Conservation (phyloP, 2,888 invertebrate genomes). For the Eupithecia pulchellata region DNA sequence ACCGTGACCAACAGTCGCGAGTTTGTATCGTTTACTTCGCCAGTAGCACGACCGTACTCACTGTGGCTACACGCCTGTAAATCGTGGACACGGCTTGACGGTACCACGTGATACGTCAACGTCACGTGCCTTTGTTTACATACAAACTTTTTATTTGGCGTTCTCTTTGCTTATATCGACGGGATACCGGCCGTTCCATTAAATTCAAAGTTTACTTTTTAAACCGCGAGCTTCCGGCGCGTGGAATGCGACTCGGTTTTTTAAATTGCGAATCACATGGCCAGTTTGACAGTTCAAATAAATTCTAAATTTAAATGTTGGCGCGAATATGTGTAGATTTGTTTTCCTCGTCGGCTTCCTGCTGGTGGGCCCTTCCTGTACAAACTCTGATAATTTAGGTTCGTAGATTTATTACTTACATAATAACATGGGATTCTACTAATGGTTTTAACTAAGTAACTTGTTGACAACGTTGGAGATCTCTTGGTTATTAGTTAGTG, state of each 20-base stretch:
- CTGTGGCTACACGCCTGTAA: slow-evolving; percentile 78
- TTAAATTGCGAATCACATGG: slow-evolving; percentile 11
- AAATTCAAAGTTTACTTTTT: slow-evolving; percentile 28
- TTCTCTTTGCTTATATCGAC: slow-evolving; percentile 22
- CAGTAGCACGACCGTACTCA: slow-evolving; percentile 76
- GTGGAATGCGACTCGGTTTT: not conserved
- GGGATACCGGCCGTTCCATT: slow-evolving; percentile 17
- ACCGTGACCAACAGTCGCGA: slow-evolving; percentile 80
- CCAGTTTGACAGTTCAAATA: slow-evolving; percentile 13
- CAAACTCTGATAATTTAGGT: slow-evolving; percentile 81
- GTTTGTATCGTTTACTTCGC: slow-evolving; percentile 71
- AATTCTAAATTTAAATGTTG: slow-evolving; percentile 40
- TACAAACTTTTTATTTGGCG: slow-evolving; percentile 40
- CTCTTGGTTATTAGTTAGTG: slow-evolving; percentile 46
- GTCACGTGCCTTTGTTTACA: slow-evolving; percentile 51
- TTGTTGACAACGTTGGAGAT: slow-evolving; percentile 53
- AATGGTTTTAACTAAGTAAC: slow-evolving; percentile 64
- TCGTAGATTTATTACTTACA: slow-evolving; percentile 67
- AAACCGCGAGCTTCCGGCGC: slow-evolving; percentile 1
- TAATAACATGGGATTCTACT: slow-evolving; percentile 61
- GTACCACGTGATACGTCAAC: slow-evolving; percentile 62
- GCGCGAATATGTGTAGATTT: slow-evolving; percentile 59
- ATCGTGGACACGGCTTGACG: slow-evolving; percentile 65
- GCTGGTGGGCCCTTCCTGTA: slow-evolving; percentile 71
- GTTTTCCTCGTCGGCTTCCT: slow-evolving; percentile 65